Evolutionary conservation across 2,113 vertebrate species (phyloP), one percentile per base, ranked within the genome.

Genomic region (Bufo gargarizans): DNA sequence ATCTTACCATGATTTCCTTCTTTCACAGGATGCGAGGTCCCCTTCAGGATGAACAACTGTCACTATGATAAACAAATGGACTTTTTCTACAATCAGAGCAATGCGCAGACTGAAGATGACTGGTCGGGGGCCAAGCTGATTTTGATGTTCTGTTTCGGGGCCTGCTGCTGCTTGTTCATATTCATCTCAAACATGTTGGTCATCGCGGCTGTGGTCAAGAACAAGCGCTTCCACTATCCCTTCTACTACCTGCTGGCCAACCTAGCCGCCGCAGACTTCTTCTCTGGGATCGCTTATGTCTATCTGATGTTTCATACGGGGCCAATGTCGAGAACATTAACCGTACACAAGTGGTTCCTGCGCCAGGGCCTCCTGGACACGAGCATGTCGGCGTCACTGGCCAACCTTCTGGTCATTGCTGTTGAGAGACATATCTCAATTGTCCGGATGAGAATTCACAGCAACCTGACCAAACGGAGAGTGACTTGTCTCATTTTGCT

Each of bases 301-400:
- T 99, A 97, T 93, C 93, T 99, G 90, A 98, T 99, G 97, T 98
- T 99, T 90, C 96, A 99, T 92, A 99, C 98, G 0, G 98, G 98
- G 0, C 92, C 93, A 0, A 94, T 95, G 85, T 99, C 98, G 0
- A 94, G 92, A 87, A 94, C 91, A 0, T 89, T 99, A 65, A 97
- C 97, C 0, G 97, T 99, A 2, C 95, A 96, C 63, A 93, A 87
- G 84, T 99, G 98, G 95, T 97, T 99, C 79, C 90, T 99, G 90
- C 98, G 98, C 11, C 98, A 99, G 93, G 97, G 97, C 4, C 95
- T 99, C 33, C 92, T 99, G 90, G 98, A 99, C 84, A 91, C 96
- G 3, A 99, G 98, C 88, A 94, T 99, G 82, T 98, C 98, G 0
- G 98, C 98, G 3, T 99, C 98, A 5, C 91, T 99, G 90, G 91